Percentiles rank a stretch among this genome's conserved stretches.
Conservation (phyloP, 2,888 invertebrate species). For the Clitarchus hookeri region DNA sequence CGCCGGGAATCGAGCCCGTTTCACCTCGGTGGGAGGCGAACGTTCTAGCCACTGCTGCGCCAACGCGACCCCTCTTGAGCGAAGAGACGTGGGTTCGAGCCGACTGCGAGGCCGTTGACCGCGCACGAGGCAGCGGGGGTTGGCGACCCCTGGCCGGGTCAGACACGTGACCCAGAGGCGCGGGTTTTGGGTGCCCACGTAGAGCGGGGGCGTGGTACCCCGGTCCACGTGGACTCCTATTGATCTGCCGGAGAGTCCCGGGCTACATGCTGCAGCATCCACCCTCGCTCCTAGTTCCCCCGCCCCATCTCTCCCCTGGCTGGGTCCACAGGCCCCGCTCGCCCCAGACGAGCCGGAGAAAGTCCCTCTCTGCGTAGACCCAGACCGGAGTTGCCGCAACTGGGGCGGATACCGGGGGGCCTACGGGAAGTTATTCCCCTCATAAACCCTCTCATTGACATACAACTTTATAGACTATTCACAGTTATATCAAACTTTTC, state of each 20-base stretch:
- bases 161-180: neutral
- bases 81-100: too few species aligned
- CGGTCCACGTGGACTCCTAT: neutral
- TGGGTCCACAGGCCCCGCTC: neutral
- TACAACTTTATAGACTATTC: too few species aligned
- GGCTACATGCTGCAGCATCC: slow-evolving; percentile 5
- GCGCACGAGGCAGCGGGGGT: neutral
- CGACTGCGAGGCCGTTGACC: neutral
- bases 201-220: neutral
- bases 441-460: too few species aligned
- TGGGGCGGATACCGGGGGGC: too few species aligned
- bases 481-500: too few species aligned
- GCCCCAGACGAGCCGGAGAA: neutral
- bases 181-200: neutral
- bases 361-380: neutral
- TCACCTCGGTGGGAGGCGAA: too few species aligned
- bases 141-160: neutral
- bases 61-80: too few species aligned
- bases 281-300: neutral
- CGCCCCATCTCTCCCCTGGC: neutral
- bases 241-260: neutral
- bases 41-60: too few species aligned
- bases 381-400: neutral
- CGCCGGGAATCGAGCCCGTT: too few species aligned
- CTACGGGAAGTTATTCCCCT: too few species aligned